A percentile compares a stretch with the other conserved stretches of the same genome.
Conservation (phyloP, 1,140 invertebrate species). For the Battus philenor region DNA sequence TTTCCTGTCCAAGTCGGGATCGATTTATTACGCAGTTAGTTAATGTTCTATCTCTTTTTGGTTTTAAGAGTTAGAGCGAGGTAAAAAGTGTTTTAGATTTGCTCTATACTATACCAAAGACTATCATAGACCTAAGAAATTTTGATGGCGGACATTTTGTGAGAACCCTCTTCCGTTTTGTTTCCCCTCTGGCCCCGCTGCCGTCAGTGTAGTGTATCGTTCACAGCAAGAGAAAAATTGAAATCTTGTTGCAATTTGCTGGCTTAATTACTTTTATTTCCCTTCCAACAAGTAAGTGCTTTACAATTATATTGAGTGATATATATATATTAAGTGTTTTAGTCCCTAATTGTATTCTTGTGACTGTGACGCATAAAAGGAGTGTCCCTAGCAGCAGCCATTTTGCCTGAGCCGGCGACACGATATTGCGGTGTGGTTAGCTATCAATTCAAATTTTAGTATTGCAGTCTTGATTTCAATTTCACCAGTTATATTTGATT, state of each 20-base stretch:
- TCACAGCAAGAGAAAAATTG: slow-evolving; percentile 74
- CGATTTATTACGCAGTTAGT: slow-evolving; percentile 11
- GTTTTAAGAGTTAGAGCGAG: slow-evolving; percentile 2
- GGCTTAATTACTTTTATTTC: slow-evolving; percentile 72
- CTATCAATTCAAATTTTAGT: slow-evolving; percentile 37
- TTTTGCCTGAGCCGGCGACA: slow-evolving; percentile 75
- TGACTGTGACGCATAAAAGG: slow-evolving; percentile 76
- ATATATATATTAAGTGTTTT: slow-evolving; percentile 38
- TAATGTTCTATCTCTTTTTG: slow-evolving; percentile 17
- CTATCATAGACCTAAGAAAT: slow-evolving; percentile 18
- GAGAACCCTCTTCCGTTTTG: slow-evolving; percentile 74
- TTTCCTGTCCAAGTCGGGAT: slow-evolving; percentile 4
- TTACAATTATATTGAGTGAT: slow-evolving; percentile 53
- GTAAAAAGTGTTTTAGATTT: slow-evolving; percentile 2
- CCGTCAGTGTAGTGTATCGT: slow-evolving; percentile 75
- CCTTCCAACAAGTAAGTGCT: slow-evolving; percentile 76
- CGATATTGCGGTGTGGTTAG: slow-evolving; percentile 64
- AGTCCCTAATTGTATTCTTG: slow-evolving; percentile 42
- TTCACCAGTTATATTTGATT: neutral
- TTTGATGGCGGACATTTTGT: slow-evolving; percentile 47
- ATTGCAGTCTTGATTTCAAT: neutral
- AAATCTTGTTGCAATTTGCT: slow-evolving; percentile 73
- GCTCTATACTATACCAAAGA: slow-evolving; percentile 6
- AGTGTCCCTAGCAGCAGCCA: slow-evolving; percentile 75
- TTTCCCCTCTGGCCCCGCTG: slow-evolving; percentile 73